Evolutionary conservation across 2,113 vertebrate genomes (phyloP).

Genomic region (Neomonachus schauinslandi): DNA sequence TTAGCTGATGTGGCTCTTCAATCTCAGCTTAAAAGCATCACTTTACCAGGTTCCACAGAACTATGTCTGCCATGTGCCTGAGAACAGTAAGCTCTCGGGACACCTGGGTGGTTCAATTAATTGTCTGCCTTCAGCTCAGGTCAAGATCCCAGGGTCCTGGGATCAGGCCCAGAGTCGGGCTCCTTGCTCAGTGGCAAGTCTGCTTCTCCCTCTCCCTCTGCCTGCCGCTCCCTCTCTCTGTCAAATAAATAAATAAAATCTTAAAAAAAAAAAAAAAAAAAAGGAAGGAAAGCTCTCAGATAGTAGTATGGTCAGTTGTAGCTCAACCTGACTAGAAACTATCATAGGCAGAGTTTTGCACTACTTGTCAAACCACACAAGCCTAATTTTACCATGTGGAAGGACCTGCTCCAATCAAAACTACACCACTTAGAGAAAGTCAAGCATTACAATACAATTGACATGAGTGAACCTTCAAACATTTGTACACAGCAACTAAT

Average conservation of each 20-base stretch:
- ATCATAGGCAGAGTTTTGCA: neutral
- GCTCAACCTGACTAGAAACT: neutral
- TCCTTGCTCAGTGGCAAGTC: no score
- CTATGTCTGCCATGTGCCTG: neutral
- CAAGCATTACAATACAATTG: neutral
- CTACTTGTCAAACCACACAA: slow-evolving; percentile 20
- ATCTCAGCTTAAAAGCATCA: neutral
- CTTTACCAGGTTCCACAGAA: neutral
- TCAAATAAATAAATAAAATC: no score
- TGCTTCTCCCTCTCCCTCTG: no score
- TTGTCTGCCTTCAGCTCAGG: no score
- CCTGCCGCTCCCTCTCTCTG: no score
- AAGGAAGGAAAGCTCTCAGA: neutral
- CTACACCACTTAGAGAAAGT: neutral
- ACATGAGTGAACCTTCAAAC: neutral
- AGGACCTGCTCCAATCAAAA: neutral
- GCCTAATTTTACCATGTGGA: neutral
- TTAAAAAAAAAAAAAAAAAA: no score
- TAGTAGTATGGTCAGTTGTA: neutral
- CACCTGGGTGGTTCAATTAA: no score
- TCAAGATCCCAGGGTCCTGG: no score
- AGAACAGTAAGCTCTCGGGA: neutral
- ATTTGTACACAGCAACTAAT: neutral
- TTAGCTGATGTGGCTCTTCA: neutral
- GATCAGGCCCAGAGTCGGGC: no score